Evolutionary conservation across 1,140 invertebrate species (phyloP), one percentile per base, ranked within the genome.

Genomic region (Probaryconus sp.): DNA sequence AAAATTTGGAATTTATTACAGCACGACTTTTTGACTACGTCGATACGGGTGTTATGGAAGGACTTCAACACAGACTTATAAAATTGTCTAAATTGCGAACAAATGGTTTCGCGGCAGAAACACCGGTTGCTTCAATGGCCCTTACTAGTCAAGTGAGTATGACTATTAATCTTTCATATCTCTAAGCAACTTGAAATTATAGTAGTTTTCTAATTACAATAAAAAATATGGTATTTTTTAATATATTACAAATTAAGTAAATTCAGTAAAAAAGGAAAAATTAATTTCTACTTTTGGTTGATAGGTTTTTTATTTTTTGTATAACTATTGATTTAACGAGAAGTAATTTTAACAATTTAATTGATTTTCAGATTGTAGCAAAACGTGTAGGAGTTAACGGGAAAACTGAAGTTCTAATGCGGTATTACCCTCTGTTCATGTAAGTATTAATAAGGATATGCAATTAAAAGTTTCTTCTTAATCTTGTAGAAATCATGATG

Each of bases 1-100:
- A 7, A 13, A 37, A 24, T 42, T 55, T 31, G n/a, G 48, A 82
- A 87, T 79, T 63, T 90, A 28, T 85, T 87, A 10, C 76, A 90
- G 94, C 94, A 53, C 92, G 94, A 45, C 92, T 94, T 89, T 95
- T 95, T 82, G 95, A 97, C 86, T 96, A 94, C 85, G 94, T 96
- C 83, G 95, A 97, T 84, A 87, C 92, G 51, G 93, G 94, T 21
- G 93, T 94, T 47, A 96, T 96, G 95, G 94, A 96, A 84, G 92
- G 93, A 13, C 88, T 97, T 9, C 93, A 94, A 82, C 92, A 93
- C 80, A 90, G 91, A 65, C 82, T 94, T 51, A 81, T 91, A 35
- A 87, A 88, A 56, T 78, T 91, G 65, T 91, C 91, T 11, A 89
- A 91, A 74, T 89, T 90, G 35, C 89, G 92, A 77, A 91, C 91